These are phyloP conservation scores for Chaetura pelagica DNA, from an alignment of 2,113 vertebrate species.

Conservation along the genomic window DNA sequence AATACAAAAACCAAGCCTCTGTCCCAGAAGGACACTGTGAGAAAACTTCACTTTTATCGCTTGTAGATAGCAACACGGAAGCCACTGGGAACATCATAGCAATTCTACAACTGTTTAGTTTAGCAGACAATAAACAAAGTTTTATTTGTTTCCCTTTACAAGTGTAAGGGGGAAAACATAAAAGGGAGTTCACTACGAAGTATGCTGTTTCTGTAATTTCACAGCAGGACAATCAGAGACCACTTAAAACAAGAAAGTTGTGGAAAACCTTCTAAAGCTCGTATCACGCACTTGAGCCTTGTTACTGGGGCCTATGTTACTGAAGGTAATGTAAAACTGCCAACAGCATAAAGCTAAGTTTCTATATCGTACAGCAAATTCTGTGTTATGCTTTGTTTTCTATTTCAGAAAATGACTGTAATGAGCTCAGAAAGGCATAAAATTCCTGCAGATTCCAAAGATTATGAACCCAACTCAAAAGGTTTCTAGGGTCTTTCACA, in stretches of 20 bases:
- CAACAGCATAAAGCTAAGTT: constrained; percentile 3
- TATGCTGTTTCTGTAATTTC: constrained; percentile 16
- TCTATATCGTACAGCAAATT: not conserved
- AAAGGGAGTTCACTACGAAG: not conserved
- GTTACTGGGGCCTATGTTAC: not conserved
- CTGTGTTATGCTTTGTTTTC: not conserved
- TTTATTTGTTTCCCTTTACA: constrained; percentile 14
- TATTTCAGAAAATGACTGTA: not conserved
- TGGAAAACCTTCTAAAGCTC: constrained; percentile 5
- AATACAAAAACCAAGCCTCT: not conserved
- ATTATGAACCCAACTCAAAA: not conserved
- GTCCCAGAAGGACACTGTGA: not conserved
- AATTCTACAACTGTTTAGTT: constrained; percentile 28
- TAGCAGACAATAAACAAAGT: constrained; percentile 7
- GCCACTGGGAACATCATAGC: not conserved
- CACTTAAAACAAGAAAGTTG: constrained; percentile 4
- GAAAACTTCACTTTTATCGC: not conserved
- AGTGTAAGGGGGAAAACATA: constrained; percentile 9
- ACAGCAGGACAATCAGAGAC: constrained; percentile 11
- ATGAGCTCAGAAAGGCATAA: not conserved
- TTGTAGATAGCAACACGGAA: not conserved
- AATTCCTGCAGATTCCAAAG: not conserved
- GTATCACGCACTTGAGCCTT: not conserved
- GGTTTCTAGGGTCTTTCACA: not conserved
- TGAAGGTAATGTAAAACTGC: not conserved